Percentiles rank a stretch among this genome's conserved stretches.
Conservation (phyloP, 1,140 invertebrate genomes). For the Cydia strobilella region DNA sequence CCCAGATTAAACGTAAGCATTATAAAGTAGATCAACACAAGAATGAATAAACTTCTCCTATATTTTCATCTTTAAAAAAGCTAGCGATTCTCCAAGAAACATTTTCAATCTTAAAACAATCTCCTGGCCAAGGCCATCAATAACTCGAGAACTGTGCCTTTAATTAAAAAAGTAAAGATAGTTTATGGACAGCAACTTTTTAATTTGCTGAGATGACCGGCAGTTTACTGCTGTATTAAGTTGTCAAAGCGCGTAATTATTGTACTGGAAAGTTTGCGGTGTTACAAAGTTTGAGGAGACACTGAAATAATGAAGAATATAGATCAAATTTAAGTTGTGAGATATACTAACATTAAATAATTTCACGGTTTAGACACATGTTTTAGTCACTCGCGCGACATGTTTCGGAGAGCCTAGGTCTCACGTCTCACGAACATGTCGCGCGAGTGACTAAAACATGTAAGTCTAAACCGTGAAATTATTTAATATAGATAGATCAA, state of each 20-base stretch:
- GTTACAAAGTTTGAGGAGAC: neutral
- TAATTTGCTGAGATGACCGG: slow-evolving; percentile 10
- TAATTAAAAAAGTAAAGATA: slow-evolving; percentile 17
- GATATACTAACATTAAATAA: no score
- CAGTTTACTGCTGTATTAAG: neutral
- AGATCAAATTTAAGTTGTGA: no score
- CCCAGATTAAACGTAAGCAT: no score
- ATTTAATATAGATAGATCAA: no score
- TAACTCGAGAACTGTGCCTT: neutral
- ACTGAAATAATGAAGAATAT: no score
- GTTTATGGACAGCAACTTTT: slow-evolving; percentile 12
- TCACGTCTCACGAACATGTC: no score
- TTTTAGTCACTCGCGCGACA: no score
- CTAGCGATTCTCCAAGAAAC: neutral
- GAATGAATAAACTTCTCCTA: neutral
- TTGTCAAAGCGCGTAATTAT: neutral
- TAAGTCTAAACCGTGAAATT: no score
- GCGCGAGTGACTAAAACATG: no score
- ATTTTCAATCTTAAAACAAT: slow-evolving; percentile 12
- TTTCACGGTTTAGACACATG: no score
- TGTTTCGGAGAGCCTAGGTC: no score
- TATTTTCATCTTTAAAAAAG: neutral
- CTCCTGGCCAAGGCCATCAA: neutral
- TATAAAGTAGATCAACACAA: neutral
- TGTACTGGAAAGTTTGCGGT: neutral